These are phyloP conservation scores for Reticulitermes lucifugus DNA, from an alignment of 2,888 invertebrate species.

Conservation along the genomic window DNA sequence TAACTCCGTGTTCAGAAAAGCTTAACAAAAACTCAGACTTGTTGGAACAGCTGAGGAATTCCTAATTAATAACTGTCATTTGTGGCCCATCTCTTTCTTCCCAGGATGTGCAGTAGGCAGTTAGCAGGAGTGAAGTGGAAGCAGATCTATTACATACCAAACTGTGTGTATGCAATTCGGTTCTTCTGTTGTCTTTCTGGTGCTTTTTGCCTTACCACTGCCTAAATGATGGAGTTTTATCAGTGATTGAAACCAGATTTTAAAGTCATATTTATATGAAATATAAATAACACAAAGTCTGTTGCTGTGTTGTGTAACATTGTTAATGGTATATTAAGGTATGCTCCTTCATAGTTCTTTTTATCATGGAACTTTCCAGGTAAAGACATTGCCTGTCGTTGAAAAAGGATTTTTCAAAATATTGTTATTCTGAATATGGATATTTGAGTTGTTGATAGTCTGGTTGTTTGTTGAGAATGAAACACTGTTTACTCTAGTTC, in stretches of 20 bases:
- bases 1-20: not conserved
- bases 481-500: not conserved
- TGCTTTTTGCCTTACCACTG: conserved; percentile 44
- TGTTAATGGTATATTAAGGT: conserved; percentile 8
- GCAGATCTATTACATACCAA: not conserved
- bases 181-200: conserved; percentile 35
- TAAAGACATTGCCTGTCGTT: not conserved
- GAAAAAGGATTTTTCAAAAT: not conserved
- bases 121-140: not conserved
- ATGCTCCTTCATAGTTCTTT: conserved; percentile 6
- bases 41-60: too few species aligned
- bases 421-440: not conserved
- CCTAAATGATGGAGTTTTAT: not conserved
- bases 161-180: not conserved
- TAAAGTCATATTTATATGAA: not conserved
- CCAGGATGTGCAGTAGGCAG: not conserved
- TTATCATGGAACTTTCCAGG: not conserved
- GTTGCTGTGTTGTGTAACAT: conserved; percentile 3
- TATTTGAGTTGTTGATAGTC: not conserved
- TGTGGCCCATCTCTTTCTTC: not conserved
- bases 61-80: too few species aligned
- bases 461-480: not conserved
- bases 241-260: not conserved
- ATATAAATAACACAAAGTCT: conserved; percentile 12
- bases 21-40: too few species aligned